phyloP scores from a whole-genome alignment of 2,113 vertebrate species.

The Oryzias celebensis region DNA sequence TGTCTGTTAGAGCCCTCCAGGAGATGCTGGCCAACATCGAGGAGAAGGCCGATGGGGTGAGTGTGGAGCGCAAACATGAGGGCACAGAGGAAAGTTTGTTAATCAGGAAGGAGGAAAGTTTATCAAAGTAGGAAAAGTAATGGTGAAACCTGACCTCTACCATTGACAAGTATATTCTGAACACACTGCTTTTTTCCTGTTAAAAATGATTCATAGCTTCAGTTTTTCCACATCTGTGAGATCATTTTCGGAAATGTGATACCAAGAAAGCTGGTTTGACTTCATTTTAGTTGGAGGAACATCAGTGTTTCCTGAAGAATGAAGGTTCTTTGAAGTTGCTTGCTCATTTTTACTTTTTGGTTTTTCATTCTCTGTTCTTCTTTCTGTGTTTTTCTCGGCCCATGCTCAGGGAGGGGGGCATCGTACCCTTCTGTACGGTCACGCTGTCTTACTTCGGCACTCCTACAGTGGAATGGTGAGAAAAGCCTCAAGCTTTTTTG shows the following conservation, averaged over 20 bases:
- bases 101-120: neutral
- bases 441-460: slow-evolving; percentile 91
- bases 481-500: slow-evolving; percentile 12
- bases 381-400: slow-evolving; percentile 69
- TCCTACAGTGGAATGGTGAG: slow-evolving; percentile 96
- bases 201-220: no score
- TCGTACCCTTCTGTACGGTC: slow-evolving; percentile 91
- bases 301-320: no score
- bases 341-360: neutral
- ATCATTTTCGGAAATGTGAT: no score
- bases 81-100: no score
- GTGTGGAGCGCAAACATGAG: slow-evolving; percentile 32
- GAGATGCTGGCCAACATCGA: slow-evolving; percentile 95
- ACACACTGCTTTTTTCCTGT: no score
- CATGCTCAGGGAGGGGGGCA: slow-evolving; percentile 88
- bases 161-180: no score
- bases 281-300: no score
- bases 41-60: slow-evolving; percentile 89
- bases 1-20: slow-evolving; percentile 93
- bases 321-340: no score
- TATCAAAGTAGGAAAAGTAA: neutral
- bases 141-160: neutral
- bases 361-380: neutral
- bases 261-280: no score
- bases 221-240: no score